Evolutionary conservation across 2,888 invertebrate genomes (phyloP).

Genomic region (Scaptomyza polygonia): DNA sequence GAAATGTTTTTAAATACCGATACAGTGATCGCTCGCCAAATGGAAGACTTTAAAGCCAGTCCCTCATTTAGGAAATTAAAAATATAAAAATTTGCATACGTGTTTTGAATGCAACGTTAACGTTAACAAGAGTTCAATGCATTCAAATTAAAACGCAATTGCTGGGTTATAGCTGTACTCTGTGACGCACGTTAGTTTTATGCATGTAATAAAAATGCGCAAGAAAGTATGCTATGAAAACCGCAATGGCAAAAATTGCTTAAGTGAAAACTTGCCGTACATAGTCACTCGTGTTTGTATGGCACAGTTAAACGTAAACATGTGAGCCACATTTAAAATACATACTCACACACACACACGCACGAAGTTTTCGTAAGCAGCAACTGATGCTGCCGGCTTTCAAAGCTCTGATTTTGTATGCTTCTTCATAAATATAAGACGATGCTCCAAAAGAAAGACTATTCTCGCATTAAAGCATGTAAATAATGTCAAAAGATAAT

Average conservation of each 20-base stretch:
- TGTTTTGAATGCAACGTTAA: background rate
- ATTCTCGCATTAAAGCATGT: background rate
- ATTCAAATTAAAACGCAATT: background rate
- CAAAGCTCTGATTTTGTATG: conserved; percentile 21
- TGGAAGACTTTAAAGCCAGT: background rate
- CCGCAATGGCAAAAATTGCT: conserved; percentile 54
- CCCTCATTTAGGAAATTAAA: background rate
- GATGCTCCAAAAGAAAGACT: conserved; percentile 11
- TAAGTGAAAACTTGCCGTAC: conserved; percentile 64
- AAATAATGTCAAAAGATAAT: background rate
- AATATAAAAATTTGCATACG: background rate
- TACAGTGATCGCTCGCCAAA: conserved; percentile 19
- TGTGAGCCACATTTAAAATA: conserved; percentile 23
- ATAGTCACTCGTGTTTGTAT: background rate
- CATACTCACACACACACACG: conserved; percentile 3
- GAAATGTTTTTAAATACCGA: conserved; percentile 16
- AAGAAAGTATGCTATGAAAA: conserved; percentile 57
- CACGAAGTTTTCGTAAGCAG: background rate
- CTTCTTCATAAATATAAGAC: conserved; percentile 21
- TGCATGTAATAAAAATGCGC: conserved; percentile 21
- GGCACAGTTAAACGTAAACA: conserved; percentile 32
- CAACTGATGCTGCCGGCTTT: conserved; percentile 24
- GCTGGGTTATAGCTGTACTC: conserved; percentile 1
- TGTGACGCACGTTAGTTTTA: conserved; percentile 5
- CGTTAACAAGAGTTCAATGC: background rate